Conservation (phyloP, 1,140 invertebrate species). For the Ephestia elutella region DNA sequence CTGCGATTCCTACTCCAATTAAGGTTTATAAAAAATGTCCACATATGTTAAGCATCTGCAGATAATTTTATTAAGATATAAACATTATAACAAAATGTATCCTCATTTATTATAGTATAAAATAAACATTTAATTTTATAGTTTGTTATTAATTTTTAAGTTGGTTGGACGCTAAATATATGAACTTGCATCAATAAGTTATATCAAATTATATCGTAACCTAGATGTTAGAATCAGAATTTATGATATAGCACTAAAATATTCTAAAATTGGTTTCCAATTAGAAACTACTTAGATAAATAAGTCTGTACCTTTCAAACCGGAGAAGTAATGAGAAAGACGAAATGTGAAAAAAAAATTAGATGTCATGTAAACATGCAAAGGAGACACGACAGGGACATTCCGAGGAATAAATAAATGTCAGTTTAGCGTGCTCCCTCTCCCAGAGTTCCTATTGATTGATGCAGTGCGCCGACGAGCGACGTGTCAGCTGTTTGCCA, state of each 20-base stretch:
- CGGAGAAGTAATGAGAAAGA: constrained; percentile 18
- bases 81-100: too few relatives aligned
- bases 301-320: not conserved
- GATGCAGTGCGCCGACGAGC: constrained; percentile 40
- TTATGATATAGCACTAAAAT: not conserved
- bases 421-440: constrained; percentile 43
- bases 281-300: not conserved
- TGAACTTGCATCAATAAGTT: not conserved
- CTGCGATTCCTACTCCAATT: constrained; percentile 14
- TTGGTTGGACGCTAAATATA: not conserved
- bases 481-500: constrained; percentile 20
- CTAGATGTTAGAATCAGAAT: not conserved
- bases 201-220: not conserved
- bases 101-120: too few relatives aligned
- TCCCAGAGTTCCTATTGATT: constrained; percentile 39
- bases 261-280: not conserved
- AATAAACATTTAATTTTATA: constrained; percentile 10
- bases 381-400: constrained; percentile 54
- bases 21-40: constrained; percentile 1
- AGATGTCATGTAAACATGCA: constrained; percentile 25
- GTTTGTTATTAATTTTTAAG: not conserved
- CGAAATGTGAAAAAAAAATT: constrained; percentile 4
- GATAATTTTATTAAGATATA: not conserved
- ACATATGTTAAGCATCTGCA: not conserved
- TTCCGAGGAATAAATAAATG: constrained; percentile 63